Percentiles rank a stretch among this genome's conserved stretches.
Conservation (phyloP, 2,888 invertebrate genomes). For the Abrostola tripartita region DNA sequence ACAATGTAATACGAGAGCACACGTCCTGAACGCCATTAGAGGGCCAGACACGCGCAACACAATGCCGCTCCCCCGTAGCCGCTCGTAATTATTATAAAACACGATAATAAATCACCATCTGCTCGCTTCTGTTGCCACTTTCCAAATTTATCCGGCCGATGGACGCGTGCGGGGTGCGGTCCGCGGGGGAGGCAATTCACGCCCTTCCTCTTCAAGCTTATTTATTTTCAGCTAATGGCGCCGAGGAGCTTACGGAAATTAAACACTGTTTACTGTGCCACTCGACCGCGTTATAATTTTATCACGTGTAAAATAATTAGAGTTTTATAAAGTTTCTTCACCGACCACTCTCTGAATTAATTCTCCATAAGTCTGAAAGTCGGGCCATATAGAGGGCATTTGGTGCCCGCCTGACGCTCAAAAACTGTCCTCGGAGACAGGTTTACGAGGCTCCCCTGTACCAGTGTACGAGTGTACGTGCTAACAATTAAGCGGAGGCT, state of each 20-base stretch:
- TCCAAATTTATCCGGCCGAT: slow-evolving; percentile 79
- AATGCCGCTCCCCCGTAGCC: slow-evolving; percentile 72
- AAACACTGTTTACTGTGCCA: slow-evolving; percentile 75
- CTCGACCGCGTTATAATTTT: slow-evolving; percentile 70
- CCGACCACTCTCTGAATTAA: slow-evolving; percentile 43
- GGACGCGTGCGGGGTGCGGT: slow-evolving; percentile 41
- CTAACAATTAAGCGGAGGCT: slow-evolving; percentile 61
- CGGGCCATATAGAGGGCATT: slow-evolving; percentile 48
- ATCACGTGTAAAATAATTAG: slow-evolving; percentile 57
- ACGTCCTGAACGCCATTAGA: slow-evolving; percentile 68
- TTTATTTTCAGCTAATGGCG: slow-evolving; percentile 82
- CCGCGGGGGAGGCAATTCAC: slow-evolving; percentile 69
- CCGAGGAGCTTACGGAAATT: slow-evolving; percentile 80
- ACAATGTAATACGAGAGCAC: slow-evolving; percentile 66
- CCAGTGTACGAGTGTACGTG: slow-evolving; percentile 43
- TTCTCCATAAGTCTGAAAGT: slow-evolving; percentile 47
- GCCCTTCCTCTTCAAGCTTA: slow-evolving; percentile 75
- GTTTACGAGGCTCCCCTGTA: slow-evolving; percentile 57
- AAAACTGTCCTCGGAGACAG: slow-evolving; percentile 62
- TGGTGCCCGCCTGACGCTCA: slow-evolving; percentile 42
- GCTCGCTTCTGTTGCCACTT: slow-evolving; percentile 82
- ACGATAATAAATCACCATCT: slow-evolving; percentile 86
- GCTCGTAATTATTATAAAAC: slow-evolving; percentile 85
- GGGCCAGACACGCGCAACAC: slow-evolving; percentile 60
- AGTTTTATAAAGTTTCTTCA: slow-evolving; percentile 56